Conservation (phyloP, 2,888 invertebrate genomes). For the Mythimna vitellina region DNA sequence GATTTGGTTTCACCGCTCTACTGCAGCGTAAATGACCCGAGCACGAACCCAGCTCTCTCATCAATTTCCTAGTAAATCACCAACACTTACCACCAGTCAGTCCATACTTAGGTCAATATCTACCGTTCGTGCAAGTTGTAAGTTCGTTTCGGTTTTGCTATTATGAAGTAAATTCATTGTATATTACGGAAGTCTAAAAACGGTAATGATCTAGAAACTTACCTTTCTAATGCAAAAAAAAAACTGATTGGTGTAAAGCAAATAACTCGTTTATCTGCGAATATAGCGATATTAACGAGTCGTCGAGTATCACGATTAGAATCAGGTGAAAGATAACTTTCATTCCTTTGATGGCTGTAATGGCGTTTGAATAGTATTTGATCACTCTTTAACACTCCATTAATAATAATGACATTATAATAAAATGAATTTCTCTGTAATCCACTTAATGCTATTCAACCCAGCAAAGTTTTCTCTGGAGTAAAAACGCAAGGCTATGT, state of each 20-base stretch:
- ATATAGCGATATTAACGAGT: constrained; percentile 60
- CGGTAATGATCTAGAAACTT: constrained; percentile 55
- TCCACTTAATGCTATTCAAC: constrained; percentile 41
- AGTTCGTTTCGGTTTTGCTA: constrained; percentile 66
- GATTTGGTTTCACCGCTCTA: constrained; percentile 65
- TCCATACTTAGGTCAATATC: constrained; percentile 64
- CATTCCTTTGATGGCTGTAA: constrained; percentile 70
- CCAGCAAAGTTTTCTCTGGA: constrained; percentile 49
- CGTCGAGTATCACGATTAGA: constrained; percentile 65
- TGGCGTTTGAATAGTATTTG: constrained; percentile 63
- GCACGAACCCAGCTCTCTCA: constrained; percentile 69
- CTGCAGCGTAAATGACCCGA: constrained; percentile 71
- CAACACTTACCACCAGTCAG: constrained; percentile 55
- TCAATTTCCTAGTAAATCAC: constrained; percentile 74
- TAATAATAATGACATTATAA: constrained; percentile 61
- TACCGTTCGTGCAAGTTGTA: constrained; percentile 72
- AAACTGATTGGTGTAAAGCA: constrained; percentile 55
- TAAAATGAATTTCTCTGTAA: constrained; percentile 53
- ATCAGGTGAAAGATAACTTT: constrained; percentile 73
- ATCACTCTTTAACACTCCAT: constrained; percentile 64
- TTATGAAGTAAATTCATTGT: constrained; percentile 47
- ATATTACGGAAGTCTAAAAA: constrained; percentile 52
- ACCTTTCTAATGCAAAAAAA: constrained; percentile 64
- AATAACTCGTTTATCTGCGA: constrained; percentile 60
- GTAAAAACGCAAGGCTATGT: constrained; percentile 57